A percentile compares a stretch with the other conserved stretches of the same genome.
These are phyloP conservation scores for Semnornis frantzii DNA, from an alignment of 2,113 vertebrate genomes.

Conservation along the genomic window DNA sequence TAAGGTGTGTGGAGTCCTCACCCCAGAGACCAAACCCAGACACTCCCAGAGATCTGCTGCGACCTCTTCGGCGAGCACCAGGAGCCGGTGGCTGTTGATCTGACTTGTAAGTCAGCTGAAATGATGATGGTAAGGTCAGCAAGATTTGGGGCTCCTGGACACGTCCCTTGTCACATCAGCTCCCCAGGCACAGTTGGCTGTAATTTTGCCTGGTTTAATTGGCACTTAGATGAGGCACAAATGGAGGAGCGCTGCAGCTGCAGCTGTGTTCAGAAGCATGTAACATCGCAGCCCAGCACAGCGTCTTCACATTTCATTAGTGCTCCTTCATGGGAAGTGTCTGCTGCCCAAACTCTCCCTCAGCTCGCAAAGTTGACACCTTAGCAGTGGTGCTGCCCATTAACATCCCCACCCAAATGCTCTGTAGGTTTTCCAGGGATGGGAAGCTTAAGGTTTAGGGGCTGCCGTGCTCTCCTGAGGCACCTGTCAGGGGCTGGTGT, in stretches of 20 bases:
- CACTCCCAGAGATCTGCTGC: not conserved
- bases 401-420: not conserved
- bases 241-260: conserved; percentile 25
- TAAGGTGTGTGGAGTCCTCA: accelerated
- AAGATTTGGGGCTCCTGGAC: not conserved
- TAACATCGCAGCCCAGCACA: conserved; percentile 43
- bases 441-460: not conserved
- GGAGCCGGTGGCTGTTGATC: not conserved
- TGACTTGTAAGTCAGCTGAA: not conserved
- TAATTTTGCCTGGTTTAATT: conserved; percentile 53
- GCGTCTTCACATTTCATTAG: conserved; percentile 66
- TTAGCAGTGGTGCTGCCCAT: not conserved
- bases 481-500: too few relatives aligned
- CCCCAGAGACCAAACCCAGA: accelerated
- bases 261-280: not conserved
- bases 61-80: accelerated
- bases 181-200: not conserved
- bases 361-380: not conserved
- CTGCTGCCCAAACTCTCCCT: conserved; percentile 16
- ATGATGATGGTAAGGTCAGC: not conserved
- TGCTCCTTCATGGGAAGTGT: conserved; percentile 40
- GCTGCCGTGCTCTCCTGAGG: not conserved
- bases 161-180: not conserved
- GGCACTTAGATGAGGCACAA: conserved; percentile 52
- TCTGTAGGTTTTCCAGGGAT: accelerated